Evolutionary conservation across 2,113 vertebrate species (phyloP).

Genomic region (Platichthys flesus): DNA sequence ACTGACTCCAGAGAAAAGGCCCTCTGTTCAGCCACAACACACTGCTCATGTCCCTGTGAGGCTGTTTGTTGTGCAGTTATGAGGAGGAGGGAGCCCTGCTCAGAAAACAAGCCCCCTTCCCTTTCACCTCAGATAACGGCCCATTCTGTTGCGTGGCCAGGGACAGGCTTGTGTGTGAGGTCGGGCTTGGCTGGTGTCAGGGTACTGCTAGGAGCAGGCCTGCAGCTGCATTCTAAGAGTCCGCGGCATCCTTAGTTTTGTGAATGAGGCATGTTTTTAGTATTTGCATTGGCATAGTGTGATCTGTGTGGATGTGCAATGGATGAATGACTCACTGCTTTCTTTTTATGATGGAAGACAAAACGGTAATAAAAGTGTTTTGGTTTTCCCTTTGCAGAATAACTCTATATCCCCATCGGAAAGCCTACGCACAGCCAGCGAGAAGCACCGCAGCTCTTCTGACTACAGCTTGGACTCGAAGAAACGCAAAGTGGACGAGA

Average conservation of each 20-base stretch:
- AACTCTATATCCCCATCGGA: conserved; percentile 95
- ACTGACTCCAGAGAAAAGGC: conserved; percentile 89
- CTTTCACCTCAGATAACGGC: conserved; percentile 78
- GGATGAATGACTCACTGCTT: conserved; percentile 53
- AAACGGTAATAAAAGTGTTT: conserved; percentile 60
- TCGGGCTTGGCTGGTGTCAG: conserved; percentile 74
- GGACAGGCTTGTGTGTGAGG: conserved; percentile 76
- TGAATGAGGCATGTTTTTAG: conserved; percentile 62
- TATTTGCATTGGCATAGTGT: conserved; percentile 58
- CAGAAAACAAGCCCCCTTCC: conserved; percentile 76
- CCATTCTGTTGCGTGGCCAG: conserved; percentile 75
- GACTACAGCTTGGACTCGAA: conserved; percentile 94
- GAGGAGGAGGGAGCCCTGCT: conserved; percentile 69
- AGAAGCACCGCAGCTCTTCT: conserved; percentile 92
- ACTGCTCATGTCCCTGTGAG: conserved; percentile 81
- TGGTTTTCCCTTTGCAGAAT: conserved; percentile 83
- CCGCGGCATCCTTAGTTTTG: conserved; percentile 54
- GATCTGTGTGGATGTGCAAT: conserved; percentile 55
- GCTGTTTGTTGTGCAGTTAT: conserved; percentile 81
- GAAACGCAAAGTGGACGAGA: conserved; percentile 96
- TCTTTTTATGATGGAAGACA: conserved; percentile 32
- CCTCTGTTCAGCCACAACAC: conserved; percentile 83
- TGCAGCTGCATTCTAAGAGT: conserved; percentile 73
- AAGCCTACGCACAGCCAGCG: conserved; percentile 89
- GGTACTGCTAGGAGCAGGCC: conserved; percentile 75